Percentiles rank a stretch among this genome's conserved stretches.
These are phyloP conservation scores for Dasyornis broadbenti DNA, from an alignment of 2,113 vertebrate genomes.

Conservation along the genomic window DNA sequence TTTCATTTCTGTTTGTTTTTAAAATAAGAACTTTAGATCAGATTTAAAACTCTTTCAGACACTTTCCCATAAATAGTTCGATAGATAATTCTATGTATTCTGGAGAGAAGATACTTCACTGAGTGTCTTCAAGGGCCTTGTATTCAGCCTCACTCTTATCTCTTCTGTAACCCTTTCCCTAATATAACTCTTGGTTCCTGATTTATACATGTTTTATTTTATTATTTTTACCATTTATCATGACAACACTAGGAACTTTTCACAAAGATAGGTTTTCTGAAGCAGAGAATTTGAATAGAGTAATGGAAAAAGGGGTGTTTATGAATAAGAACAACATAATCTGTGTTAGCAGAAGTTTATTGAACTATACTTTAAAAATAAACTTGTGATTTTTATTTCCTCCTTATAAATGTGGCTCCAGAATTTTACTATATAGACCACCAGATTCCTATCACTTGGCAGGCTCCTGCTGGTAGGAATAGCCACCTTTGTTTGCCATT, in stretches of 20 bases:
- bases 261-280: not conserved
- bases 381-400: not conserved
- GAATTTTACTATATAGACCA: not conserved
- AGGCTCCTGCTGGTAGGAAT: not conserved
- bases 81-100: not conserved
- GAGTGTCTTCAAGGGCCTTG: fast-evolving
- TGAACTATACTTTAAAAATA: not conserved
- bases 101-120: not conserved
- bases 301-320: not conserved
- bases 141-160: not conserved
- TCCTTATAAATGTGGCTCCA: not conserved
- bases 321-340: not conserved
- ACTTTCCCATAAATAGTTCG: not conserved
- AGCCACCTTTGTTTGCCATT: not conserved
- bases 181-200: not conserved
- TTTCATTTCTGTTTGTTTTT: not conserved
- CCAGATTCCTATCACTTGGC: not conserved
- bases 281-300: not conserved
- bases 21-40: not conserved
- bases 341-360: not conserved
- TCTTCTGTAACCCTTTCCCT: not conserved
- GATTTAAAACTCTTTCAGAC: not conserved
- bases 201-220: not conserved
- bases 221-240: not conserved
- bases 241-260: not conserved